These are phyloP conservation scores for Bufotes viridis DNA, from an alignment of 2,797 vertebrate species.

Conservation along the genomic window DNA sequence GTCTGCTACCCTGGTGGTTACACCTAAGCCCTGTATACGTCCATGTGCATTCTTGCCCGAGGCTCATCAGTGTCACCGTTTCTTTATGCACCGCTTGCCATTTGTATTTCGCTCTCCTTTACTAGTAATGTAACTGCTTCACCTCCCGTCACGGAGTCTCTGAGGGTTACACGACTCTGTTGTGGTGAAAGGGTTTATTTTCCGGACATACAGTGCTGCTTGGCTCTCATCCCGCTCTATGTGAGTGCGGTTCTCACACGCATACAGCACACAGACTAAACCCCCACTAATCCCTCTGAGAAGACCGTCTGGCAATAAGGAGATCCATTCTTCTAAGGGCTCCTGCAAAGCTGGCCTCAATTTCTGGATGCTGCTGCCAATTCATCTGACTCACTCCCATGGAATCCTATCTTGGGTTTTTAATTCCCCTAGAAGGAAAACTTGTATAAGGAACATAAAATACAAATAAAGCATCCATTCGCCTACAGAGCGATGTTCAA, in stretches of 20 bases:
- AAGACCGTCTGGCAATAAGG: conserved; percentile 69
- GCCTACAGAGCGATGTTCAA: background rate
- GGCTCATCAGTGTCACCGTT: background rate
- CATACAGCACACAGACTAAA: conserved; percentile 43
- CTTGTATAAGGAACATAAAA: conserved; percentile 72
- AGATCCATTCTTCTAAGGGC: conserved; percentile 65
- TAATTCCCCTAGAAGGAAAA: conserved; percentile 88
- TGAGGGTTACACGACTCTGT: background rate
- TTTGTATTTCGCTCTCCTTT: background rate
- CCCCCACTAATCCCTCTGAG: conserved; percentile 66
- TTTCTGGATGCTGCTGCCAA: conserved; percentile 78
- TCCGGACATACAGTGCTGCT: conserved; percentile 12
- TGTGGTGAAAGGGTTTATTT: conserved; percentile 27
- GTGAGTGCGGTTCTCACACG: conserved; percentile 43
- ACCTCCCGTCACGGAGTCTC: conserved; percentile 8
- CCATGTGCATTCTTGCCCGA: background rate
- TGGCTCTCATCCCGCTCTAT: conserved; percentile 20
- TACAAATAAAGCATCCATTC: conserved; percentile 69
- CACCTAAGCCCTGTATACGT: no score
- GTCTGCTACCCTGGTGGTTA: no score
- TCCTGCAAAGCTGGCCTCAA: conserved; percentile 74
- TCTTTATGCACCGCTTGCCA: background rate
- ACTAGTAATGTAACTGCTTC: background rate
- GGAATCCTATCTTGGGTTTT: conserved; percentile 88
- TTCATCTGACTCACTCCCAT: conserved; percentile 86